phyloP scores from a whole-genome alignment of 2,797 vertebrate genomes.

The Gallinago stenura region DNA sequence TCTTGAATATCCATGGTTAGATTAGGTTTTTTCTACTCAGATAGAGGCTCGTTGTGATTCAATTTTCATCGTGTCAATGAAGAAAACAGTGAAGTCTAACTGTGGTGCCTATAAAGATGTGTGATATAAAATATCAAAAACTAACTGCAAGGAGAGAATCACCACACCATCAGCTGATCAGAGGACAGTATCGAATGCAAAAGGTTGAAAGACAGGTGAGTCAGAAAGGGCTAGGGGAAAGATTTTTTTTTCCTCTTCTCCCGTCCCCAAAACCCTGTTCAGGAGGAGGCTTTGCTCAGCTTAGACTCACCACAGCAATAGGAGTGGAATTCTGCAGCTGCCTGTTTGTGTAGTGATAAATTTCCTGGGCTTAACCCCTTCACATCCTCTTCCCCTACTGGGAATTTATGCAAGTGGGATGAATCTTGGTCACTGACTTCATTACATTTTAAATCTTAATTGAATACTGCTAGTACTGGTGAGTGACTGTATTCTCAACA shows the following conservation, averaged over 20 bases:
- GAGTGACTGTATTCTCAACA: neutral
- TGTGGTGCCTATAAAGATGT: neutral
- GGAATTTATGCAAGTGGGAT: constrained; percentile 1
- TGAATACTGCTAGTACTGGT: neutral
- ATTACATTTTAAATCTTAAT: constrained; percentile 6
- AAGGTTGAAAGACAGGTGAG: neutral
- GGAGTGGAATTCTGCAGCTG: constrained; percentile 20
- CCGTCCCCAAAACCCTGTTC: neutral
- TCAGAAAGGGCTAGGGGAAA: neutral
- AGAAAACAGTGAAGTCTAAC: neutral
- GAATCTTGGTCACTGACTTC: neutral
- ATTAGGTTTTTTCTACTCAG: neutral
- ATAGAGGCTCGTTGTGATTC: neutral
- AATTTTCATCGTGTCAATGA: neutral
- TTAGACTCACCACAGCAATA: neutral
- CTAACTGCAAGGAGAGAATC: neutral
- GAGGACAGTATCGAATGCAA: neutral
- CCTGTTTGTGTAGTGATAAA: neutral
- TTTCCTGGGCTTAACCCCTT: constrained; percentile 43
- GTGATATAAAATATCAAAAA: neutral
- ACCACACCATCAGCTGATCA: neutral
- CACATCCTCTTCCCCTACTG: constrained; percentile 12
- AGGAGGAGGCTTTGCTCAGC: neutral
- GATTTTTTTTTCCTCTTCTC: neutral
- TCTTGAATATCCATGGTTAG: neutral